Evolutionary conservation across 2,113 vertebrate species (phyloP), one percentile per base, ranked within the genome.

Genomic region (Triplophysa rosa): DNA sequence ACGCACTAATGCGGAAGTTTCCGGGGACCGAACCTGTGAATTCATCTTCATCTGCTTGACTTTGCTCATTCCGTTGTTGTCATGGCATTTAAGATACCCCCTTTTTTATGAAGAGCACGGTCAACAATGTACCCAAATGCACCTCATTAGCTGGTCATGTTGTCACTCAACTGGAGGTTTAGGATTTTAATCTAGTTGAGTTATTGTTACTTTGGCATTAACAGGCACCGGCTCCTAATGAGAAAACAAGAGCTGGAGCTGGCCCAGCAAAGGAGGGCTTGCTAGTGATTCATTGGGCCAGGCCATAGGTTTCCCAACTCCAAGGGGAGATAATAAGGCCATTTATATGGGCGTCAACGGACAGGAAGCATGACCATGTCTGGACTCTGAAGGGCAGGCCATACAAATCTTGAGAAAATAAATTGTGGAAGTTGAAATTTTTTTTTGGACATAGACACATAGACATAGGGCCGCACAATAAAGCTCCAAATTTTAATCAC

Each of bases 11-110:
- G 92, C 91, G 61, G 91, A 93, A 94, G 92, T 92, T 91, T 89
- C 89, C 87, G 87, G 75, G 92, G 91, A 90, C 90, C 86, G 81
- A 42, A 70, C 52, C 67, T 72, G 85, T 89, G 90, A 92, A 94
- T 95, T 94, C 90, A 92, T 95, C 94, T 94, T 94, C 92, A 92
- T 95, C 93, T 88, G 79, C 80, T 90, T 92, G 93, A 93, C 91
- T 84, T 91, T 91, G 93, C 91, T 92, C 89, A 88, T 93, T 87
- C 90, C 88, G 87, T 26, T 88, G 92, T 91, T 92, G 88, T 92
- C 94, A 88, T 89, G 64, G 90, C 92, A 88, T 92, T 93, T 91
- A 93, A 92, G 91, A 90, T 59, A 92, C 89, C 90, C 91, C 88
- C 88, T 76, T 67, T 67, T 67, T 40, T 62, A 17, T 56, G 40